Conservation (phyloP, 2,888 invertebrate species). For the Coremacera marginata region DNA sequence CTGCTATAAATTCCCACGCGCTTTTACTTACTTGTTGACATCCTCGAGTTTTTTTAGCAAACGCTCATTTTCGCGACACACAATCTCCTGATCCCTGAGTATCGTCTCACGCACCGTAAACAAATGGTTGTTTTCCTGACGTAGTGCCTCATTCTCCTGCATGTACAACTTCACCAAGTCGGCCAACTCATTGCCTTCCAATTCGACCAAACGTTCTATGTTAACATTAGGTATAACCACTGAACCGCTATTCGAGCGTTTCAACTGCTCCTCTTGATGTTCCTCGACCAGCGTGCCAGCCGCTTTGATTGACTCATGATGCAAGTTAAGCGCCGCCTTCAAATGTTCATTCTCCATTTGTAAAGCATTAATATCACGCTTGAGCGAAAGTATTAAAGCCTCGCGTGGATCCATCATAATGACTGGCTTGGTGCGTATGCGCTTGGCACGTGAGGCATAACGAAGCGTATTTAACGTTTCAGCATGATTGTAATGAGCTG, state of each 20-base stretch:
- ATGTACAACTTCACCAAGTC: slow-evolving; percentile 89
- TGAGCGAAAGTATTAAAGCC: slow-evolving; percentile 88
- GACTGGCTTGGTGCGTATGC: slow-evolving; percentile 91
- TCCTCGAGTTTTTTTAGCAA: slow-evolving; percentile 89
- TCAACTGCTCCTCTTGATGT: slow-evolving; percentile 39
- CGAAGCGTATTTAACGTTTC: slow-evolving; percentile 93
- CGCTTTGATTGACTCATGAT: slow-evolving; percentile 70
- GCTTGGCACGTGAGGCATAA: slow-evolving; percentile 92
- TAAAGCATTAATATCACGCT: slow-evolving; percentile 86
- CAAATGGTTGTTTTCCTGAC: slow-evolving; percentile 88
- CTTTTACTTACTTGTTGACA: slow-evolving; percentile 82
- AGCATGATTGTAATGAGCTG: slow-evolving; percentile 84
- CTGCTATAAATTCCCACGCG: background rate
- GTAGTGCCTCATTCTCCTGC: slow-evolving; percentile 81
- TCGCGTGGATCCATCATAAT: slow-evolving; percentile 96
- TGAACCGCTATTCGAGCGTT: slow-evolving; percentile 22
- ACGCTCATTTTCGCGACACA: slow-evolving; percentile 91
- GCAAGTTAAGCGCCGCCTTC: slow-evolving; percentile 79
- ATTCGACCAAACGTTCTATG: slow-evolving; percentile 79
- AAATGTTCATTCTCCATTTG: slow-evolving; percentile 91
- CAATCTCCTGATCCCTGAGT: slow-evolving; percentile 88
- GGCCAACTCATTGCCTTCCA: slow-evolving; percentile 84
- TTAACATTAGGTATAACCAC: slow-evolving; percentile 74
- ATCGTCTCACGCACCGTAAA: slow-evolving; percentile 84
- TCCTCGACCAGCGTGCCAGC: slow-evolving; percentile 4